A percentile compares a stretch with the other conserved stretches of the same genome.
These are phyloP conservation scores for Mythimna pallens DNA, from an alignment of 2,888 invertebrate species.

Conservation along the genomic window DNA sequence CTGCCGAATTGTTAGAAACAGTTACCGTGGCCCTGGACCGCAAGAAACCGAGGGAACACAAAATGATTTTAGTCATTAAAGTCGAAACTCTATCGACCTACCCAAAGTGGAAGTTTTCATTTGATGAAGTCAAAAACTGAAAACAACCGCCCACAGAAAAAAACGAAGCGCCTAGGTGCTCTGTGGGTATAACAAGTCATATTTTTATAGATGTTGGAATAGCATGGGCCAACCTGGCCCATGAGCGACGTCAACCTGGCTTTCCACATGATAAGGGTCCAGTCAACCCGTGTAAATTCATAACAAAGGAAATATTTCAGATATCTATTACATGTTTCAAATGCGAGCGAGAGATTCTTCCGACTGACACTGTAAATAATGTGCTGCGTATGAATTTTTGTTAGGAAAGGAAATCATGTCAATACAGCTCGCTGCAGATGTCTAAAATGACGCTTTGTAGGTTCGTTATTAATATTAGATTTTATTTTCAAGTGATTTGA, in stretches of 20 bases:
- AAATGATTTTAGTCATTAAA: too few relatives aligned
- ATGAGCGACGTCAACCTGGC: conserved; percentile 63
- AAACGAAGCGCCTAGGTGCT: neutral
- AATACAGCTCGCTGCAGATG: conserved; percentile 15
- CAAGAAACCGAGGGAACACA: too few relatives aligned
- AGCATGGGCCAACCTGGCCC: neutral
- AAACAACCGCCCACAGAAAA: too few relatives aligned
- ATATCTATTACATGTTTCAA: conserved; percentile 64
- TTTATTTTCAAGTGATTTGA: neutral
- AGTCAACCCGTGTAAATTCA: conserved; percentile 67
- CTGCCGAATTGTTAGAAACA: too few relatives aligned
- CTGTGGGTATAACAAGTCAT: conserved; percentile 26
- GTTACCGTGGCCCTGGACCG: too few relatives aligned
- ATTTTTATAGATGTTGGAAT: conserved; percentile 43
- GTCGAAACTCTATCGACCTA: too few relatives aligned
- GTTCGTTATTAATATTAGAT: neutral
- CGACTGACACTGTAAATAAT: conserved; percentile 40
- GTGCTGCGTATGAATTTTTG: conserved; percentile 5
- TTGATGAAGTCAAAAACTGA: too few relatives aligned
- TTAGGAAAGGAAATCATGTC: conserved; percentile 27
- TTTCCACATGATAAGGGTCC: conserved; percentile 72
- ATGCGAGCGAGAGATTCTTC: conserved; percentile 48
- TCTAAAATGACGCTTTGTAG: neutral
- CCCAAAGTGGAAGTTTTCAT: too few relatives aligned
- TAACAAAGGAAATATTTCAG: conserved; percentile 67